Conservation (phyloP, 2,797 vertebrate species). For the Octomys mimax region DNA sequence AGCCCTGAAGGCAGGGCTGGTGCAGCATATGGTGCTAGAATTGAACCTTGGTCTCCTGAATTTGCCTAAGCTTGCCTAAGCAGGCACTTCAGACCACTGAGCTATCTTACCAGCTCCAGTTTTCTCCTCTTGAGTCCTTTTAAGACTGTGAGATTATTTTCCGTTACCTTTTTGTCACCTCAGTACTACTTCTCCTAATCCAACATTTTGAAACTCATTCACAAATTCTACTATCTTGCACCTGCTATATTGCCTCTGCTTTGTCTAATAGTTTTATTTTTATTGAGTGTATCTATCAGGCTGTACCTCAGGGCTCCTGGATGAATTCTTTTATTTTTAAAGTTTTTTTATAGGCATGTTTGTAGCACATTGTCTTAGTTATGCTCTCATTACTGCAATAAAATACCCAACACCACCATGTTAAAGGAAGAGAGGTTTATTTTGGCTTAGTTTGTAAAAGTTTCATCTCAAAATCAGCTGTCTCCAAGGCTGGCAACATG, state of each 20-base stretch:
- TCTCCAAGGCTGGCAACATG: not conserved
- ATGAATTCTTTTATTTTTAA: not conserved
- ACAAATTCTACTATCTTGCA: constrained; percentile 13
- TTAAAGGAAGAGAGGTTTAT: not conserved
- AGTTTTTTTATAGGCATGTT: not conserved
- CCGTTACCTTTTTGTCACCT: not conserved
- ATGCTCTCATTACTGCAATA: not conserved
- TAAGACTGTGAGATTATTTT: not conserved
- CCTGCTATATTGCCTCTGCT: not conserved
- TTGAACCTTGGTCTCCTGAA: too few relatives aligned
- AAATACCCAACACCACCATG: not conserved
- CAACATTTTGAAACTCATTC: constrained; percentile 21
- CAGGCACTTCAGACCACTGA: too few relatives aligned
- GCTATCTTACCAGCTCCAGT: not conserved
- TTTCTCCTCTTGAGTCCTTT: not conserved
- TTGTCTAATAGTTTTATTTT: not conserved
- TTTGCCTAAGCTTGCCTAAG: too few relatives aligned
- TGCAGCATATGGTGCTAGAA: too few relatives aligned
- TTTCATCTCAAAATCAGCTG: not conserved
- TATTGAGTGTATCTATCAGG: not conserved
- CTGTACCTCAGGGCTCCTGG: not conserved
- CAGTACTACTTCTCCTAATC: not conserved
- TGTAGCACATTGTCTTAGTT: not conserved
- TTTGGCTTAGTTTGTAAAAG: not conserved
- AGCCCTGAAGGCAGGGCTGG: too few relatives aligned